Evolutionary conservation across 2,113 vertebrate species (phyloP).

Genomic region (Gopherus evgoodei): DNA sequence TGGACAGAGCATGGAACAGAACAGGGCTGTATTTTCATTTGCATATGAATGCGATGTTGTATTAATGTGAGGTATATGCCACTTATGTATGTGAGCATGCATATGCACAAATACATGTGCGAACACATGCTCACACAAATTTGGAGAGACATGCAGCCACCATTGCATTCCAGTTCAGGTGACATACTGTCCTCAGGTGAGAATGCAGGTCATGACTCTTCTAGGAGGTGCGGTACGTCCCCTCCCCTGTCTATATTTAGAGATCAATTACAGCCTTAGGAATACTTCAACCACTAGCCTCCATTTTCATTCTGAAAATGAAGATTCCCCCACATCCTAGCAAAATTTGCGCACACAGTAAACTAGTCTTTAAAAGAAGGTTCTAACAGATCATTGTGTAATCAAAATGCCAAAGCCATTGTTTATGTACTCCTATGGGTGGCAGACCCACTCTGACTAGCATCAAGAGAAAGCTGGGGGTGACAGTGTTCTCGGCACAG

Average conservation of each 20-base stretch:
- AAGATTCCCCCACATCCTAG: conserved; percentile 49
- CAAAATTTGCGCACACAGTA: conserved; percentile 68
- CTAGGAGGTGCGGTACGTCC: conserved; percentile 29
- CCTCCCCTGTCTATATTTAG: background rate
- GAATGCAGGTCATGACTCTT: conserved; percentile 52
- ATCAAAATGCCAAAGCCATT: conserved; percentile 70
- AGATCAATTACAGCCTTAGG: background rate
- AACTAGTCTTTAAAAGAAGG: conserved; percentile 65
- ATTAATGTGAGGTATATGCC: conserved; percentile 55
- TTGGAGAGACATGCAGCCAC: conserved; percentile 51
- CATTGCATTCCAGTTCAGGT: conserved; percentile 4
- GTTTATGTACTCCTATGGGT: conserved; percentile 70
- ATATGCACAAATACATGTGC: conserved; percentile 4
- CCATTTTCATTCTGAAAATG: conserved; percentile 53
- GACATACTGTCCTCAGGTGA: conserved; percentile 11
- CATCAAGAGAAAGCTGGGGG: conserved; percentile 70
- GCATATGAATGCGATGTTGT: conserved; percentile 69
- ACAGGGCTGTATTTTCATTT: conserved; percentile 72
- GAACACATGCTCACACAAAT: conserved; percentile 21
- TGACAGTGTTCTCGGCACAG: conserved; percentile 70
- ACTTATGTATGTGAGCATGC: conserved; percentile 33
- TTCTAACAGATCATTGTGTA: conserved; percentile 73
- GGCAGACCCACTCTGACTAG: conserved; percentile 64
- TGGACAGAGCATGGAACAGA: conserved; percentile 52
- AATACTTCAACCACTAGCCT: conserved; percentile 5